These are phyloP conservation scores for Percopsis transmontana DNA, from an alignment of 2,113 vertebrate species.

Conservation along the genomic window DNA sequence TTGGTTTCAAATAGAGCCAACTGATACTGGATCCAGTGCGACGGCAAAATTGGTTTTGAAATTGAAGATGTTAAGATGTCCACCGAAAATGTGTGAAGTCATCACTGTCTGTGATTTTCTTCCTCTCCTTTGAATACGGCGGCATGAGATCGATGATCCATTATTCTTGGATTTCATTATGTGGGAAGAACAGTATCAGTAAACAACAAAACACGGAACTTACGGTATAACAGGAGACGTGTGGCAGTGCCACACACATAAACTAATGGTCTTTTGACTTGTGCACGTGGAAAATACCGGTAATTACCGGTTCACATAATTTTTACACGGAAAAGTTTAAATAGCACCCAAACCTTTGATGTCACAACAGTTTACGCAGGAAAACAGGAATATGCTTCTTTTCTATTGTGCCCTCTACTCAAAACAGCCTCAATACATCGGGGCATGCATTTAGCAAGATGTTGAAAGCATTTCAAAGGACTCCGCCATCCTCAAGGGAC, in stretches of 20 bases:
- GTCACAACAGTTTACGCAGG: no score
- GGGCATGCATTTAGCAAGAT: no score
- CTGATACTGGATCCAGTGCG: constrained; percentile 63
- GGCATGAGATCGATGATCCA: constrained; percentile 59
- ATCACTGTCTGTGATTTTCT: constrained; percentile 60
- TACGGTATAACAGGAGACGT: constrained; percentile 3
- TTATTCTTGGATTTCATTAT: constrained; percentile 72
- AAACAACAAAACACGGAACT: constrained; percentile 50
- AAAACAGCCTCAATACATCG: no score
- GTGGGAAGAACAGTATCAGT: constrained; percentile 61
- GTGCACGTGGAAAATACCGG: no score
- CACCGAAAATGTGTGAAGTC: constrained; percentile 68
- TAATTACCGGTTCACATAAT: no score
- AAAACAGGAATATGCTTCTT: no score
- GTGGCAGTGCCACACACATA: constrained; percentile 8
- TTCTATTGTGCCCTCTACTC: no score
- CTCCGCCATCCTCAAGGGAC: no score
- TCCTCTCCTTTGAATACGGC: constrained; percentile 49
- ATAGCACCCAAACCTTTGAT: no score
- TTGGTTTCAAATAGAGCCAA: constrained; percentile 57
- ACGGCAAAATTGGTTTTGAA: constrained; percentile 51
- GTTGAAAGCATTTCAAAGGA: no score
- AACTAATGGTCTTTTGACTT: not conserved
- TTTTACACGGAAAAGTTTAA: no score
- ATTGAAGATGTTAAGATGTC: constrained; percentile 62